Base-by-base conservation (phyloP, 2,888 invertebrate genomes). In the Macrophya annulata region DNA sequence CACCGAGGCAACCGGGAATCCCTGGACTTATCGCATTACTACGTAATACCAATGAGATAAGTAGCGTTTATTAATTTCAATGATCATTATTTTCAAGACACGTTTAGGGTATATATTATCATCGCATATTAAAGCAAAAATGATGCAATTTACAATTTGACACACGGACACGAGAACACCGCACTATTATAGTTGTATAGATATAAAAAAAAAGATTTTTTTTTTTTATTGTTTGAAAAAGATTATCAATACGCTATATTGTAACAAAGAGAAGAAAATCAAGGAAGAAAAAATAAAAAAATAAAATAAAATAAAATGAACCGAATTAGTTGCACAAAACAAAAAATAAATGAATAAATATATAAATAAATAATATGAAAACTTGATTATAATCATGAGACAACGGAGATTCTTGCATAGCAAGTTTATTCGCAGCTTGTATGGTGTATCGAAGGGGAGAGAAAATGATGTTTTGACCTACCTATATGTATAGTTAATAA, bases 1-100 rank as follows among this genome's bases (percentile, higher is more conserved):
- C 62, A 74, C 74, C 45, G 62, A 81, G 21, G 62, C 62, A 62
- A 59, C 59, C 77, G 81, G 59, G 81, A 43, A 81, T 59, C 81
- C 62, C 62, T 62, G 81, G 62, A 81, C 17, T 81, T n/a, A 81
- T 59, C 45, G 43, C 81, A 62, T 81, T 81, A 21, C 21, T 74
- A 45, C 45, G 17, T 77, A 31, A 31, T 31, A 81, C 59, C 59
- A 81, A 59, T 81, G 77, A 48, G 17, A 55, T 77, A 55, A 77
- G 37, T 77, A 51, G 68, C 37, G 68, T 68, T 68, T 17, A 68
- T 37, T 68, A 15, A 68, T 68, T 68, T 68, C 37, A 21, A 74
- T 4, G 43, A 43, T 74, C 21, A 45, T 21, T 45, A 45, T 31
- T 43, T 45, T 74, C 45, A 21, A 74, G 4, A 74, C 45, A 74